Conservation (phyloP, 2,113 vertebrate species). For the Melanostigma gelatinosum region DNA sequence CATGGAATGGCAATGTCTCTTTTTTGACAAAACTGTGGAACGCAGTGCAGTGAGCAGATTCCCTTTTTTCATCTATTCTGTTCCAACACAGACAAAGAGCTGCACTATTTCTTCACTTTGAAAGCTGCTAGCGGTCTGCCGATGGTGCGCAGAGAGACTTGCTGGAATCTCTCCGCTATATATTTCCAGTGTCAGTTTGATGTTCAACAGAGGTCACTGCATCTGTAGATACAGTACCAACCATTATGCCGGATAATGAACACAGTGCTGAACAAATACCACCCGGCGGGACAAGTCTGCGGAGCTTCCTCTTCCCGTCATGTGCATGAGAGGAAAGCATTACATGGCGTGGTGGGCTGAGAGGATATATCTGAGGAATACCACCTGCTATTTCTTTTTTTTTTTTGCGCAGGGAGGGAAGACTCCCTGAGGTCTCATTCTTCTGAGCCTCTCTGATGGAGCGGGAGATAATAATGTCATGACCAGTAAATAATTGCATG, state of each 20-base stretch:
- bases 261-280: slow-evolving; percentile 68
- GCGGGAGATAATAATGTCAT: slow-evolving; percentile 88
- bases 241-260: slow-evolving; percentile 77
- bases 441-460: slow-evolving; percentile 86
- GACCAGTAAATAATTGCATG: slow-evolving; percentile 89
- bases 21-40: slow-evolving; percentile 48
- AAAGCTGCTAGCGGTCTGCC: slow-evolving; percentile 40
- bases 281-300: slow-evolving; percentile 65
- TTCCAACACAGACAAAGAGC: slow-evolving; percentile 46
- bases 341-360: slow-evolving; percentile 78
- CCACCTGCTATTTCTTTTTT: slow-evolving; percentile 84
- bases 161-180: slow-evolving; percentile 53
- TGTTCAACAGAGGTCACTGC: slow-evolving; percentile 73
- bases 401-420: slow-evolving; percentile 77
- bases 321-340: slow-evolving; percentile 83
- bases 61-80: slow-evolving; percentile 57
- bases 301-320: slow-evolving; percentile 69
- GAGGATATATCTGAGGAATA: slow-evolving; percentile 81
- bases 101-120: slow-evolving; percentile 36
- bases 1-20: slow-evolving; percentile 21
- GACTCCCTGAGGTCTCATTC: slow-evolving; percentile 83
- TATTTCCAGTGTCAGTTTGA: slow-evolving; percentile 68
- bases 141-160: slow-evolving; percentile 38
- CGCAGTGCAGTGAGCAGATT: slow-evolving; percentile 43
- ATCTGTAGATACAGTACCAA: slow-evolving; percentile 66